phyloP scores from a whole-genome alignment of 2,113 vertebrate genomes.

The Albula goreensis region DNA sequence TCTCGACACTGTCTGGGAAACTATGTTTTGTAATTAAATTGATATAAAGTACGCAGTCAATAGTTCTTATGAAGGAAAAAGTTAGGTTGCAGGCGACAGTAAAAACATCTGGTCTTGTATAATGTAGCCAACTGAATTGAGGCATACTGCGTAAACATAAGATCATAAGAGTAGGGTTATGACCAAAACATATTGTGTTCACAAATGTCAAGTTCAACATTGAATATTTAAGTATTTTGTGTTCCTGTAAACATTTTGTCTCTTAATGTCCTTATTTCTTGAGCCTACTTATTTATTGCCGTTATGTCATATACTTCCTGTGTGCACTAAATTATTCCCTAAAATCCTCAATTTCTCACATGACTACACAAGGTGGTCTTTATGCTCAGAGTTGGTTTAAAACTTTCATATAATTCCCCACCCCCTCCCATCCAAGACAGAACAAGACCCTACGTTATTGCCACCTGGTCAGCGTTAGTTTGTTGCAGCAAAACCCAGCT shows the following conservation, averaged over 20 bases:
- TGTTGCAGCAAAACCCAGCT: not conserved
- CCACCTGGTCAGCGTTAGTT: slow-evolving; percentile 28
- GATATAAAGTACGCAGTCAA: not conserved
- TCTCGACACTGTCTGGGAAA: not conserved
- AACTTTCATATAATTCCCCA: not conserved
- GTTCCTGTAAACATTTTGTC: not conserved
- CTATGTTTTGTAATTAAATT: not conserved
- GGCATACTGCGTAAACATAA: not conserved
- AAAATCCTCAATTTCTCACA: not conserved
- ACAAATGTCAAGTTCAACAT: not conserved
- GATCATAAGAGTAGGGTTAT: slow-evolving; percentile 1
- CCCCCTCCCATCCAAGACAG: not conserved
- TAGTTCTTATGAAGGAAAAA: not conserved
- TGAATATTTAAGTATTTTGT: not conserved
- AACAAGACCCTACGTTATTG: not conserved
- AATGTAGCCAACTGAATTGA: slow-evolving; percentile 4
- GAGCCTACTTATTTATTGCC: not conserved
- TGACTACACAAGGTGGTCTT: not conserved
- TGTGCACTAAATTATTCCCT: slow-evolving; percentile 5
- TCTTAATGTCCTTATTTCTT: not conserved
- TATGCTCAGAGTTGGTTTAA: not conserved
- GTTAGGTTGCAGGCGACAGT: not conserved
- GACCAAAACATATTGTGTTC: not conserved
- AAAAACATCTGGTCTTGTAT: not conserved
- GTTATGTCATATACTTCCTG: slow-evolving; percentile 8